Percentiles rank a stretch among this genome's conserved stretches.
Conservation (phyloP, 37 sponge, comb jelly and placozoan genomes). For the Eunapius fragilis region DNA sequence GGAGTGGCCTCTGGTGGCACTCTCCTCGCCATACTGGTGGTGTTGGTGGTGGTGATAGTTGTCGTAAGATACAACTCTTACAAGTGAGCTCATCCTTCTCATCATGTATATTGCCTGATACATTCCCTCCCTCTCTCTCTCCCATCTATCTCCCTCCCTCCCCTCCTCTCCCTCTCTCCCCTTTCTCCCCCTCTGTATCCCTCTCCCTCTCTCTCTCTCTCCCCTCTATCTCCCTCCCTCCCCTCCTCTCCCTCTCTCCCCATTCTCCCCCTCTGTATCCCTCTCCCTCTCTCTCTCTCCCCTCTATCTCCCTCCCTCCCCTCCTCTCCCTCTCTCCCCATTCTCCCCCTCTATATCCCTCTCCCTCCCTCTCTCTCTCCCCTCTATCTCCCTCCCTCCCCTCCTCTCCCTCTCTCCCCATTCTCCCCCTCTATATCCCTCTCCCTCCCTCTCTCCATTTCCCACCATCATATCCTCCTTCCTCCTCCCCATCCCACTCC, state of each 20-base stretch:
- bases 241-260: background rate
- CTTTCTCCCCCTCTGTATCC: background rate
- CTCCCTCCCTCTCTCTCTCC: constrained; percentile 1
- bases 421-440: too few species aligned
- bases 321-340: background rate
- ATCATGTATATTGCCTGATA: too few species aligned
- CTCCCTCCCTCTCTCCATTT: too few species aligned
- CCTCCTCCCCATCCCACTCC: background rate
- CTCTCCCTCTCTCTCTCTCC: too few species aligned
- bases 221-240: background rate
- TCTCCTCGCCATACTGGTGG: too few species aligned
- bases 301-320: background rate
- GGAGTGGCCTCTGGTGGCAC: too few species aligned
- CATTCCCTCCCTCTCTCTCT: too few species aligned
- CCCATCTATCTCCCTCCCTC: background rate
- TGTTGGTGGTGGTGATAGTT: too few species aligned
- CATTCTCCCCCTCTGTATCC: background rate
- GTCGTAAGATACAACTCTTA: background rate
- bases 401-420: background rate
- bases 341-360: background rate
- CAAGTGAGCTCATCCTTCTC: background rate
- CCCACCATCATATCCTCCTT: too few species aligned
- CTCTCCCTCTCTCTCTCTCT: background rate
- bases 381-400: background rate
- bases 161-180: background rate